A percentile compares a stretch with the other conserved stretches of the same genome.
Conservation (phyloP, 23 tunicate species). For the Styela plicata region DNA sequence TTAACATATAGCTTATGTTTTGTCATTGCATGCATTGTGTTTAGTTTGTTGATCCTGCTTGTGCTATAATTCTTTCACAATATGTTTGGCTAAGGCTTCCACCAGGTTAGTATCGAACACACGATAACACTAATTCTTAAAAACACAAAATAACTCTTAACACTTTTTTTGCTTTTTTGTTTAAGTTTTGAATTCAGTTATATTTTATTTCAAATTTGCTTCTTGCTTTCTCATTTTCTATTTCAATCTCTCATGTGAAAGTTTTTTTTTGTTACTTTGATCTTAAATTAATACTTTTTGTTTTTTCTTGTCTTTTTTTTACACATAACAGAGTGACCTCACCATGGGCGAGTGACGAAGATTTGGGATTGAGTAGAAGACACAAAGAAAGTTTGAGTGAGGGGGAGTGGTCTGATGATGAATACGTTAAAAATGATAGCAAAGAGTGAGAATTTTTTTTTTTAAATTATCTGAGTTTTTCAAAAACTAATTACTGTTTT, state of each 20-base stretch:
- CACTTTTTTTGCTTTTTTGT: neutral
- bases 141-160: neutral
- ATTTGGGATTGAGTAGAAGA: neutral
- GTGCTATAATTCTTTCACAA: neutral
- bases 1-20: too few species aligned
- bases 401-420: conserved; percentile 27
- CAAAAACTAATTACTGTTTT: too few species aligned
- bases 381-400: neutral
- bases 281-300: too few species aligned
- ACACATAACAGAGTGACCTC: conserved; percentile 19
- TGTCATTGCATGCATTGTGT: neutral
- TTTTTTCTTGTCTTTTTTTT: too few species aligned
- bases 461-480: neutral
- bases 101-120: neutral
- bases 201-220: neutral
- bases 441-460: neutral
- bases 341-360: conserved; percentile 31
- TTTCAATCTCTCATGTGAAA: too few species aligned
- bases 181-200: neutral
- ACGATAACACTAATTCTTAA: neutral
- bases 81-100: neutral
- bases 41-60: neutral
- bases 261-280: too few species aligned
- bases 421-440: neutral
- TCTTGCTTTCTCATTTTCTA: neutral